Conservation (phyloP, 1,140 invertebrate genomes). For the Temnothorax nylanderi region DNA sequence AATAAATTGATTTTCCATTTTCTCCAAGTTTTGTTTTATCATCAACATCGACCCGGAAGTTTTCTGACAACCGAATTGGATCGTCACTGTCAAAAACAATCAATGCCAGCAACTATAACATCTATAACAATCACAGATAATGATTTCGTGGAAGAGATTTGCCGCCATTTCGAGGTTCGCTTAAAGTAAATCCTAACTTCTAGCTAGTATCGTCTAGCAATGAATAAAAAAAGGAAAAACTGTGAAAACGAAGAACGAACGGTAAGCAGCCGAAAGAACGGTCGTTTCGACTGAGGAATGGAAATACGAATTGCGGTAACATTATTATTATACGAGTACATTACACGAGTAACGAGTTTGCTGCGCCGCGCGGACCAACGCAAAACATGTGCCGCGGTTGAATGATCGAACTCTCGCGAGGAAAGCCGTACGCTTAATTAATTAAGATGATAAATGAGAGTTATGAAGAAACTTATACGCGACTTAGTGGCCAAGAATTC, state of each 20-base stretch:
- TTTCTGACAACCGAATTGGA: conserved; percentile 12
- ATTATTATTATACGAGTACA: conserved; percentile 67
- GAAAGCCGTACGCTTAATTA: conserved; percentile 39
- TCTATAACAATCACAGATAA: conserved; percentile 46
- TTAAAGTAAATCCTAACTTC: conserved; percentile 79
- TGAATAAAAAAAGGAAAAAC: conserved; percentile 55
- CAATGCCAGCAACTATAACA: conserved; percentile 1
- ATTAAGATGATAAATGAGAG: conserved; percentile 26
- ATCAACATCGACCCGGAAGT: conserved; percentile 15
- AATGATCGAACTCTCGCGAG: conserved; percentile 39
- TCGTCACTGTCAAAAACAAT: not conserved
- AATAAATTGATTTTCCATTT: conserved; percentile 5
- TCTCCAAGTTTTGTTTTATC: not conserved
- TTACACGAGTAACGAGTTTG: conserved; percentile 70
- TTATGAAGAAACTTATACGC: conserved; percentile 11
- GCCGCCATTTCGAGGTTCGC: conserved; percentile 77
- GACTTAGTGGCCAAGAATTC: not conserved
- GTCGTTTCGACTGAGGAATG: conserved; percentile 64
- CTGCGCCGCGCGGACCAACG: conserved; percentile 72
- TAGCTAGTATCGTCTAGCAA: conserved; percentile 71
- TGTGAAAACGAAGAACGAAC: conserved; percentile 58
- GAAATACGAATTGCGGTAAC: conserved; percentile 73
- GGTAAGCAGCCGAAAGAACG: conserved; percentile 68
- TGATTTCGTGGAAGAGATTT: conserved; percentile 82
- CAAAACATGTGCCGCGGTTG: conserved; percentile 66